A percentile compares a stretch with the other conserved stretches of the same genome.
Conservation (phyloP, 2,113 vertebrate genomes). For the Butorides virescens region DNA sequence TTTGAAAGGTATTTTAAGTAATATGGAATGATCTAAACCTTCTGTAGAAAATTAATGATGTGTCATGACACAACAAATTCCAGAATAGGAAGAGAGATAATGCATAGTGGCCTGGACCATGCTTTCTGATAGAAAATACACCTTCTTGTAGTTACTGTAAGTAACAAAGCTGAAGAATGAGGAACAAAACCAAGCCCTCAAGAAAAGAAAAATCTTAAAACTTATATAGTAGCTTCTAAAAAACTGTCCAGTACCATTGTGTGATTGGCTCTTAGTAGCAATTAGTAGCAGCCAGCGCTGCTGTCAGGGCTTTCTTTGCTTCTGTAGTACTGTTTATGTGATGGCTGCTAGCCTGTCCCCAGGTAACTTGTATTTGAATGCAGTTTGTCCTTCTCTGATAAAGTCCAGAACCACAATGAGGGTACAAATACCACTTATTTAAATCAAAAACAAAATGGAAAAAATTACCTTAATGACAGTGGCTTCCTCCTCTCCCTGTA, state of each 20-base stretch:
- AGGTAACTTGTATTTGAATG: not conserved
- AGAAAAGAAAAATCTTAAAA: not conserved
- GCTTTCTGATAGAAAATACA: not conserved
- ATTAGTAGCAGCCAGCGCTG: not conserved
- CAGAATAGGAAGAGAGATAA: not conserved
- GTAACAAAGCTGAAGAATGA: not conserved
- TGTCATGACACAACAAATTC: not conserved
- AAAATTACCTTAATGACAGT: not conserved
- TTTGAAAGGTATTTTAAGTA: not conserved
- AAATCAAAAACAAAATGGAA: not conserved
- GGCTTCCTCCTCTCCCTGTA: not conserved
- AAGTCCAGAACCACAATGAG: not conserved
- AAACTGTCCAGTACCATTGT: not conserved
- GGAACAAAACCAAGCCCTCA: not conserved
- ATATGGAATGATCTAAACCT: not conserved
- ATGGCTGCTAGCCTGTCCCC: not conserved
- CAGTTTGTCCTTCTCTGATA: not conserved
- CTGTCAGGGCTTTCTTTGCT: not conserved
- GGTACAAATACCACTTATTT: not conserved
- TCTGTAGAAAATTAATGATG: not conserved
- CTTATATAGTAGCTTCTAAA: not conserved
- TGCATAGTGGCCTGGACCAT: not conserved
- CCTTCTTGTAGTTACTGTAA: not conserved
- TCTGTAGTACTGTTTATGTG: not conserved
- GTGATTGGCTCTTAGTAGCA: not conserved